Base-by-base conservation (phyloP, 1,140 invertebrate genomes). In the Apis dorsata region DNA sequence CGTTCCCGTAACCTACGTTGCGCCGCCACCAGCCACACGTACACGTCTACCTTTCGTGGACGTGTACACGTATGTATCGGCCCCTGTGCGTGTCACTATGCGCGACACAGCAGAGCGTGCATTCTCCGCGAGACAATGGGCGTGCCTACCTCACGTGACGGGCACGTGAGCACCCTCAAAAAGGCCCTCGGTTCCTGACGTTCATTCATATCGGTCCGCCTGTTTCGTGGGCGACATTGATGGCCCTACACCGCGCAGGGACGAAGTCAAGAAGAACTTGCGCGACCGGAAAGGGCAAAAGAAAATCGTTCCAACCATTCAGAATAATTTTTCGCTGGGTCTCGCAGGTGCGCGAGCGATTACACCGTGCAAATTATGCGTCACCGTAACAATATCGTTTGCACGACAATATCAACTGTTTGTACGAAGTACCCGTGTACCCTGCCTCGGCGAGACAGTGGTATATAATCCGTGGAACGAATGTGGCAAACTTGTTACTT, bases 101-200 rank as follows among this genome's bases (percentile, higher is more conserved):
- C 79, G 59, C 57, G 19, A 17, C 66, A 65, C 57, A 70, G 21
- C 57, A 70, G 24, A 49, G 17, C 55, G 63, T 79, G 71, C 81
- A 70, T 88, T 86, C 62, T 83, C 66, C 82, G 62, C 78, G 80
- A 90, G 83, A 91, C 89, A 91, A 91, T 91, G 88, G 88, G 83
- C 68, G 90, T 87, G 84, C 69, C 85, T 89, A 77, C 82, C 81
- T 86, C 90, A 90, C 88, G 91, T 88, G 90, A 89, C 89, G 57
- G 84, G 66, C 87, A 89, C 88, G 88, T 90, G 88, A 91, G 90
- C 83, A 91, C 90, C 88, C 91, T 92, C 87, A 79, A 90, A 91
- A 91, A 91, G 84, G 79, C 81, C 86, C 89, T 89, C 86, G 85
- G 73, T 55, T 71, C 78, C 80, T 85, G 84, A 70, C 88, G 80